Conservation (phyloP, 1,140 invertebrate genomes). For the Saccostrea cuccullata region DNA sequence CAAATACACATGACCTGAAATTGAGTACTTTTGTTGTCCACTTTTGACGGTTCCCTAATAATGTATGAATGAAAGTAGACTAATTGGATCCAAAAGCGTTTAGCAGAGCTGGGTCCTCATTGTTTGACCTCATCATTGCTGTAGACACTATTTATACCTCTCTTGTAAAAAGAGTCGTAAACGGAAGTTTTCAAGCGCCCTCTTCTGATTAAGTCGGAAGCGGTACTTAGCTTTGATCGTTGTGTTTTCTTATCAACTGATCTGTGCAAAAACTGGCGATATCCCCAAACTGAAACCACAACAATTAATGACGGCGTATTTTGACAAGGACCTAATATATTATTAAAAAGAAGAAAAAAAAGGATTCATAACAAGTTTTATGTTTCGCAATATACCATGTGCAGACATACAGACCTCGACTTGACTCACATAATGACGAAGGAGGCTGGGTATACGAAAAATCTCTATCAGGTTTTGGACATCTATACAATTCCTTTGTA, state of each 20-base stretch:
- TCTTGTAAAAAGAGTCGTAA: constrained; percentile 19
- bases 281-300: not conserved
- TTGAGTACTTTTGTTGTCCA: not conserved
- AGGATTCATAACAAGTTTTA: too few species aligned
- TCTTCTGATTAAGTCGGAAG: constrained; percentile 6
- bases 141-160: constrained; percentile 22
- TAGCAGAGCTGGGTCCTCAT: not conserved
- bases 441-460: too few species aligned
- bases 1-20: not conserved
- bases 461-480: too few species aligned
- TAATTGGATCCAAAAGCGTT: not conserved
- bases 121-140: not conserved
- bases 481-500: too few species aligned
- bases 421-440: too few species aligned
- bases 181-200: not conserved
- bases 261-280: not conserved
- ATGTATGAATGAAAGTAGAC: constrained; percentile 2
- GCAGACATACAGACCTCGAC: too few species aligned
- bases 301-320: constrained; percentile 13
- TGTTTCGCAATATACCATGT: too few species aligned
- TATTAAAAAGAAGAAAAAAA: too few species aligned
- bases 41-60: not conserved
- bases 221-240: constrained; percentile 29
- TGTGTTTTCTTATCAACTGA: constrained; percentile 30
- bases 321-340: not conserved